Base-by-base conservation (phyloP, 2,888 invertebrate species). In the Macrostomum cliftonense region DNA sequence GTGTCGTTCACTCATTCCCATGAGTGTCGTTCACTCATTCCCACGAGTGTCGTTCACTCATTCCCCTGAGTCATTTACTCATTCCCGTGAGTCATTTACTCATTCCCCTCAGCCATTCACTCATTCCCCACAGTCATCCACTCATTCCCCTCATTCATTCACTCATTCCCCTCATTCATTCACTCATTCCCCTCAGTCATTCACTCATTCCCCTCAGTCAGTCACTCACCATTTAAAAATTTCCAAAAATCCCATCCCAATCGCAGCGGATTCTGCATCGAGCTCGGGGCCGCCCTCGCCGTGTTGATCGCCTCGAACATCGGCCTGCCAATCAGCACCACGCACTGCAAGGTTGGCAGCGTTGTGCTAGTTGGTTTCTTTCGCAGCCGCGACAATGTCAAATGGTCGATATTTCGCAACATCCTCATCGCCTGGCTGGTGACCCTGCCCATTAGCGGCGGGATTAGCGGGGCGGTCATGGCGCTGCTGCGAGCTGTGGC, bases 331-430 rank as follows among this genome's bases (percentile, higher is more conserved):
- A 86, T 97, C 61, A 88, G 87, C 57, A 95, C 95, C 12, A 97
- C 95, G 2, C 95, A 97, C 70, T 97, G 95, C 73, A 97, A 97
- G 75, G 93, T 95, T 28, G 95, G 95, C 52, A 89, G 89, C n/a
- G 89, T 97, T 38, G 93, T 97, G 42, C 85, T 84, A 66, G 91
- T 93, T 52, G 62, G 62, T 11, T 55, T 66, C 4, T 60, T 65
- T n/a, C 57, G 70, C 20, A 65, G 69, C 1, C 57, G 59, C 17
- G 64, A 63, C 46, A 67, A 67, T 43, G 74, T 74, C 37, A 67
- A 72, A 55, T 74, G 74, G 74, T 63, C 62, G 48, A 61, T 73
- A 13, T 74, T 74, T 63, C 56, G 89, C 62, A 93, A 93, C 70
- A 97, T 97, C 62, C 82, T 89, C 55, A 83, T 86, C 59, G 93